These are phyloP conservation scores for Phyto melanocephala DNA, from an alignment of 2,888 invertebrate genomes.

Conservation along the genomic window DNA sequence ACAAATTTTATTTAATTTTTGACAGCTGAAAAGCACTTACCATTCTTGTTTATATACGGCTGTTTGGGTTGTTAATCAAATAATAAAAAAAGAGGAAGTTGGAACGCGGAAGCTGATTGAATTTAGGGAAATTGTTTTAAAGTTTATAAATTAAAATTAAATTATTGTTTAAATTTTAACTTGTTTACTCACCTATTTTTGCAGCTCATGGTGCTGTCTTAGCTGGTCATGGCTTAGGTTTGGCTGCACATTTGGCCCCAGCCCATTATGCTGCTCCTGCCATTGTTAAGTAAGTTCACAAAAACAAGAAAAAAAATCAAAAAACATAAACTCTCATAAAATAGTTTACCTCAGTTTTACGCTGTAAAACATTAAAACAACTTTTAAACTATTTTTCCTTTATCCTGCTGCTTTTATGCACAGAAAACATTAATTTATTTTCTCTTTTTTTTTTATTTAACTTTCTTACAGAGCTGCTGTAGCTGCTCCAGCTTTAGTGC, in stretches of 20 bases:
- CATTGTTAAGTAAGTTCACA: conserved; percentile 74
- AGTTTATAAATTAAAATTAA: too few relatives aligned
- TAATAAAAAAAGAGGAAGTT: too few relatives aligned
- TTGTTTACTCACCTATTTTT: background rate
- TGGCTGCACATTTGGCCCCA: conserved; percentile 53
- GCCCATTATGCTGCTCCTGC: conserved; percentile 66
- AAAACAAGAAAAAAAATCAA: background rate
- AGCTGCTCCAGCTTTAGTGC: conserved; percentile 77
- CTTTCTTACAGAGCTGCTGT: conserved; percentile 72
- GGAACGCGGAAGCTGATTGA: too few relatives aligned
- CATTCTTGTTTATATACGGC: too few relatives aligned
- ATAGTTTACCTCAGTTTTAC: background rate
- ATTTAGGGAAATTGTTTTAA: too few relatives aligned
- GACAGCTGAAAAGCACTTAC: too few relatives aligned
- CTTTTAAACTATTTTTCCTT: background rate
- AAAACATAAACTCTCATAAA: too few relatives aligned
- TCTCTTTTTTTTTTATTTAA: conserved; percentile 1
- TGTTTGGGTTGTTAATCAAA: too few relatives aligned
- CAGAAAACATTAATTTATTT: background rate
- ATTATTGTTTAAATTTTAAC: too few relatives aligned
- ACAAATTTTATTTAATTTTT: too few relatives aligned
- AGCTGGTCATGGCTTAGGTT: conserved; percentile 66
- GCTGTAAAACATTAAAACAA: background rate
- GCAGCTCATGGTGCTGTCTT: conserved; percentile 69
- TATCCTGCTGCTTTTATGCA: background rate